Conservation (phyloP, 2,797 vertebrate species). For the Nyctalus aviator region DNA sequence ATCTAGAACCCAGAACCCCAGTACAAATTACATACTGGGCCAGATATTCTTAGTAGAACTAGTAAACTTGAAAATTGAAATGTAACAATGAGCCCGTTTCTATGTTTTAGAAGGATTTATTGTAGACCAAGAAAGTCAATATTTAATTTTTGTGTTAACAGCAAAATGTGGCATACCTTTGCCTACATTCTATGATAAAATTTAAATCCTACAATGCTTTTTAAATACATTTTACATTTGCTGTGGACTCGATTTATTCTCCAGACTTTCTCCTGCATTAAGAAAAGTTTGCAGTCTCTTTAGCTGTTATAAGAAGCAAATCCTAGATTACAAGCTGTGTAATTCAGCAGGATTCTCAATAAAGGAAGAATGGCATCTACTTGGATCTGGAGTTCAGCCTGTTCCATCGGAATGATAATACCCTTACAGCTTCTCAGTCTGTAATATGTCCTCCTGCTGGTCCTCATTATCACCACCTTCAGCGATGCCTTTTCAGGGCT, state of each 20-base stretch:
- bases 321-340: background rate
- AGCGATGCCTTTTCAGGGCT: constrained; percentile 70
- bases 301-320: background rate
- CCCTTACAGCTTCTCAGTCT: constrained; percentile 40
- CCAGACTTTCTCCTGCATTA: background rate
- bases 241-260: background rate
- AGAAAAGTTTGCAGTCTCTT: constrained; percentile 35
- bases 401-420: constrained; percentile 46
- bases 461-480: constrained; percentile 70
- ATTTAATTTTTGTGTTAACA: constrained; percentile 14
- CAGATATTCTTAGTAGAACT: background rate
- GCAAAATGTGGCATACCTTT: background rate
- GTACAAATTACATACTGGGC: background rate
- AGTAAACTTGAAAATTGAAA: background rate
- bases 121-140: background rate
- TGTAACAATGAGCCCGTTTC: background rate
- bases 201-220: constrained; percentile 5
- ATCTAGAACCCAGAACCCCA: background rate
- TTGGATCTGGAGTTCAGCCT: constrained; percentile 34
- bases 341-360: constrained; percentile 53
- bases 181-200: background rate
- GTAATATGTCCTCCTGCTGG: constrained; percentile 68
- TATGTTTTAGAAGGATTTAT: background rate
- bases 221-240: background rate
- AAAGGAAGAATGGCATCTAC: constrained; percentile 57